These are phyloP conservation scores for Yasuhikotakia modesta DNA, from an alignment of 2,797 vertebrate species.

Conservation along the genomic window DNA sequence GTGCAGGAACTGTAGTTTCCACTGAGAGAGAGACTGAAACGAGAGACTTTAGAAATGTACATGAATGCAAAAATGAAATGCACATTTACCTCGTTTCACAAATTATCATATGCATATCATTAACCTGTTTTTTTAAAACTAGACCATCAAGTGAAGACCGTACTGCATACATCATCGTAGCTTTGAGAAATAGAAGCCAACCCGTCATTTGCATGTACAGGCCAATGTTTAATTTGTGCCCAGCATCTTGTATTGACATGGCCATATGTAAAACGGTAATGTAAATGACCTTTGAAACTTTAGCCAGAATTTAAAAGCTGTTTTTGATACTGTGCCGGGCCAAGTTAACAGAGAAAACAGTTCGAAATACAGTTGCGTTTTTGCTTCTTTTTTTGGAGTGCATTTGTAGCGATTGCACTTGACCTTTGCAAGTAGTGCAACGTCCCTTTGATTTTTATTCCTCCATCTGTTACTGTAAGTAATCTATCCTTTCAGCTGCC, in stretches of 20 bases:
- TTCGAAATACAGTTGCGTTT: conserved; percentile 9
- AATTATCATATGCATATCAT: neutral
- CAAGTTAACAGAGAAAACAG: conserved; percentile 21
- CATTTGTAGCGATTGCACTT: conserved; percentile 42
- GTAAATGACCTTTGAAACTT: conserved; percentile 43
- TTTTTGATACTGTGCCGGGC: conserved; percentile 9
- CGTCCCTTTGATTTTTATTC: conserved; percentile 42
- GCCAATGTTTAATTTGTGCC: conserved; percentile 4
- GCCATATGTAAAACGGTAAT: conserved; percentile 37
- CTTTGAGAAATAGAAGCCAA: conserved; percentile 8
- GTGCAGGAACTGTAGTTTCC: conserved; percentile 9
- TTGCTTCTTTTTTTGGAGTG: conserved; percentile 4
- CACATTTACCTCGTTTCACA: neutral
- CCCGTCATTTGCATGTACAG: conserved; percentile 27
- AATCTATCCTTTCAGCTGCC: conserved; percentile 40
- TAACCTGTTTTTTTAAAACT: neutral
- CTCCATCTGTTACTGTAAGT: conserved; percentile 44
- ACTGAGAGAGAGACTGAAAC: neutral
- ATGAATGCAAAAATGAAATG: neutral
- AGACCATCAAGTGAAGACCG: neutral
- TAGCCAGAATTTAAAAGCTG: conserved; percentile 8
- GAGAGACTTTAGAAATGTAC: conserved; percentile 1
- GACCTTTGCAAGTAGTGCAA: conserved; percentile 38
- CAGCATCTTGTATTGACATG: neutral
- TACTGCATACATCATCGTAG: neutral